A percentile compares a stretch with the other conserved stretches of the same genome.
These are phyloP conservation scores for Crotalus viridis DNA, from an alignment of 2,113 vertebrate genomes.

Conservation along the genomic window DNA sequence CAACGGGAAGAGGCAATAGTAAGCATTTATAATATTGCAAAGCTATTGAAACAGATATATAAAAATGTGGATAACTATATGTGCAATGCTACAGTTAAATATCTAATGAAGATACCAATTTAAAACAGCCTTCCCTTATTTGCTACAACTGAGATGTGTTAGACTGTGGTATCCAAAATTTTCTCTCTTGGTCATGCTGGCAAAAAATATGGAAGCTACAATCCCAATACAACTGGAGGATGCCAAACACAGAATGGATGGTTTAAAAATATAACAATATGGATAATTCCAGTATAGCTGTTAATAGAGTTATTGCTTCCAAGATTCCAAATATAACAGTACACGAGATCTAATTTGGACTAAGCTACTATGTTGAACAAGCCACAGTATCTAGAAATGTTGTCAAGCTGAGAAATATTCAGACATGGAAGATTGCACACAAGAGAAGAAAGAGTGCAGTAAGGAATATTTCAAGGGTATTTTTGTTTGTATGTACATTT, in stretches of 20 bases:
- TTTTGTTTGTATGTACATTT: background rate
- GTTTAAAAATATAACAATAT: background rate
- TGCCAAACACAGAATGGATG: too few species aligned
- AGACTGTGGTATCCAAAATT: background rate
- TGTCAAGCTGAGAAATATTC: background rate
- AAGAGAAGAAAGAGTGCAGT: background rate
- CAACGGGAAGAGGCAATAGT: conserved; percentile 16
- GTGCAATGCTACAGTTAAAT: background rate
- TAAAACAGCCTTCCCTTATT: background rate
- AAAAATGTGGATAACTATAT: background rate
- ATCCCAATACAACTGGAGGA: too few species aligned
- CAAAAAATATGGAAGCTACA: background rate
- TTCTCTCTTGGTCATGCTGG: background rate
- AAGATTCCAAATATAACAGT: background rate
- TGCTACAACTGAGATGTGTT: background rate
- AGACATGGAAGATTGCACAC: too few species aligned
- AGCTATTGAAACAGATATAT: background rate
- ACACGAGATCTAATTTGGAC: background rate
- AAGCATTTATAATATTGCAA: background rate
- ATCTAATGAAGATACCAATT: background rate
- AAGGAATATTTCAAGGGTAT: background rate
- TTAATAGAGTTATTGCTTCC: background rate
- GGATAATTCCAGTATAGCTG: background rate
- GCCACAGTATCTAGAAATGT: background rate
- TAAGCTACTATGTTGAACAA: background rate